Percentiles rank a stretch among this genome's conserved stretches.
Conservation (phyloP, 2,113 vertebrate genomes). For the Thinocorus orbignyianus region DNA sequence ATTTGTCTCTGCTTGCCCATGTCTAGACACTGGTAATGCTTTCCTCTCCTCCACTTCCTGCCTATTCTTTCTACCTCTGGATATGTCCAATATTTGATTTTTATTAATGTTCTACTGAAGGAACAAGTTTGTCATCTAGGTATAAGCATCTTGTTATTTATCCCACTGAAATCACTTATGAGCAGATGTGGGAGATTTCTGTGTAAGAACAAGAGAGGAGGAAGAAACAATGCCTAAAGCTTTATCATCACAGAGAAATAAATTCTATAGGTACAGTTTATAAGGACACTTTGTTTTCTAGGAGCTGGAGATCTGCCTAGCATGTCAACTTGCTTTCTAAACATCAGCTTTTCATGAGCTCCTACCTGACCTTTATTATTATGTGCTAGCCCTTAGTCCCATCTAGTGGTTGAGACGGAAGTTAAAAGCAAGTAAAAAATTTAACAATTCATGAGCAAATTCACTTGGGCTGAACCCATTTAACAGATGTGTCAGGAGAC, state of each 20-base stretch:
- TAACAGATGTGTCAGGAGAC: not conserved
- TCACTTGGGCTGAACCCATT: not conserved
- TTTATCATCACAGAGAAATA: not conserved
- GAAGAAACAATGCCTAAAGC: not conserved
- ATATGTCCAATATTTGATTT: not conserved
- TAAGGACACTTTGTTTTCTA: not conserved
- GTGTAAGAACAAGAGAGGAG: not conserved
- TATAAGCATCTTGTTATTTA: not conserved
- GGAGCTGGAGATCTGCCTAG: not conserved
- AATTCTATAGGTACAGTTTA: not conserved
- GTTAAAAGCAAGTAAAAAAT: not conserved
- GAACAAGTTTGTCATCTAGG: not conserved
- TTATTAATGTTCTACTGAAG: not conserved
- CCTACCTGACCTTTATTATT: not conserved
- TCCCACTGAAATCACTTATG: not conserved
- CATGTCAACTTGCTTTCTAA: not conserved
- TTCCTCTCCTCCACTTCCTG: not conserved
- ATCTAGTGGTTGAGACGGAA: not conserved
- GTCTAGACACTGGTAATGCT: not conserved
- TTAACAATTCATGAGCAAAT: not conserved
- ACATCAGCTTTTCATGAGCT: not conserved
- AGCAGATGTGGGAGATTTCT: not conserved
- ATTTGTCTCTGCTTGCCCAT: not conserved
- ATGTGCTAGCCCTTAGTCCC: slow-evolving; percentile 17
- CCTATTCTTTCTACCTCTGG: not conserved